A percentile compares a stretch with the other conserved stretches of the same genome.
phyloP scores from a whole-genome alignment of 2,113 vertebrate species.

The Cyanocitta stelleri region DNA sequence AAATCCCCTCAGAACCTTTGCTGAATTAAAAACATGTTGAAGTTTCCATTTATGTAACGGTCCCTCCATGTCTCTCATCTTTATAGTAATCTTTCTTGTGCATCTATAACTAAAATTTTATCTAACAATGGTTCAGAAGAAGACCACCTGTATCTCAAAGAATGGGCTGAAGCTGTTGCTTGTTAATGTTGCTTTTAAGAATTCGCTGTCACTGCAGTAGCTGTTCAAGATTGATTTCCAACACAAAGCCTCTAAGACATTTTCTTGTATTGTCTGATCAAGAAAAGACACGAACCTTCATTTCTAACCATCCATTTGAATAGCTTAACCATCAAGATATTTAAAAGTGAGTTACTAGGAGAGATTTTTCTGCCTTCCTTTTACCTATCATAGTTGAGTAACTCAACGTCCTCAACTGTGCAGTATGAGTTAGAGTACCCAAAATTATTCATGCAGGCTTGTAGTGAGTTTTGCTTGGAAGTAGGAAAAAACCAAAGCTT shows the following conservation, averaged over 20 bases:
- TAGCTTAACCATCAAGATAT: background rate
- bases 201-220: background rate
- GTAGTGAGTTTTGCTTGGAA: background rate
- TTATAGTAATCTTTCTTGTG: background rate
- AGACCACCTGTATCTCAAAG: background rate
- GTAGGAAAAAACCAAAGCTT: background rate
- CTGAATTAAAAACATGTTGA: background rate
- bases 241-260: background rate
- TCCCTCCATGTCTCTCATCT: background rate
- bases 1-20: background rate
- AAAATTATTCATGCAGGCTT: background rate
- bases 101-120: background rate
- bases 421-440: background rate
- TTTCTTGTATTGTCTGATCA: background rate
- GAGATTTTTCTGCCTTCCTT: background rate
- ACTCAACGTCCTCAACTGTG: background rate
- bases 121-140: background rate
- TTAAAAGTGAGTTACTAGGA: background rate
- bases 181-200: background rate
- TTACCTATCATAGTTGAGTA: background rate
- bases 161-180: background rate
- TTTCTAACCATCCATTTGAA: background rate
- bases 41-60: background rate
- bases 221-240: background rate
- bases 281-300: background rate